Evolutionary conservation across 2,888 invertebrate species (phyloP).

Genomic region (Thalpophila matura): DNA sequence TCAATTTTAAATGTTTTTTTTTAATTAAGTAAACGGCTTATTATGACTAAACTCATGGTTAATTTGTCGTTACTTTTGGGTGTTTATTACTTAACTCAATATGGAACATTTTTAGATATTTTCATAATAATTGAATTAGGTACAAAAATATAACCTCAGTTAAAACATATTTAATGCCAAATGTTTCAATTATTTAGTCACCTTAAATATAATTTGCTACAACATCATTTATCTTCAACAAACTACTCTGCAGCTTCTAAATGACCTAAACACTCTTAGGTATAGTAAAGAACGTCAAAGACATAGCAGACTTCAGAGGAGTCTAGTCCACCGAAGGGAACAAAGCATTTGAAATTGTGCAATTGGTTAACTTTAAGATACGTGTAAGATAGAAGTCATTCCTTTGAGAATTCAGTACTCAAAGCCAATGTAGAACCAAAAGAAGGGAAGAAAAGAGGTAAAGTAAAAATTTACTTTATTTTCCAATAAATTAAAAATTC

Average conservation of each 20-base stretch:
- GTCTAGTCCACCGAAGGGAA: neutral
- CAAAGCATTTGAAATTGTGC: slow-evolving; percentile 5
- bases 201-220: too few species aligned
- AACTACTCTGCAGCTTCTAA: too few species aligned
- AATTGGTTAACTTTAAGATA: slow-evolving; percentile 20
- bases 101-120: neutral
- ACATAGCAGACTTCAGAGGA: neutral
- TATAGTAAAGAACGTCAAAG: neutral
- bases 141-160: too few species aligned
- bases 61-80: neutral
- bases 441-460: neutral
- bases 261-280: neutral
- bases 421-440: neutral
- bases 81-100: neutral
- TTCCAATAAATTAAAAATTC: slow-evolving; percentile 26
- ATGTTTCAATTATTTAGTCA: too few species aligned
- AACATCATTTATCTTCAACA: too few species aligned
- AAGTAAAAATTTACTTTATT: slow-evolving; percentile 16
- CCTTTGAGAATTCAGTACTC: slow-evolving; percentile 36
- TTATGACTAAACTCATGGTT: neutral
- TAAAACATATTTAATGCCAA: too few species aligned
- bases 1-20: neutral
- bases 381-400: slow-evolving; percentile 4
- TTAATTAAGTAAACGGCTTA: neutral
- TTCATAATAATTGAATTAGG: too few species aligned